Base-by-base conservation (phyloP, 2,888 invertebrate genomes). In the Horisme vitalbata region DNA sequence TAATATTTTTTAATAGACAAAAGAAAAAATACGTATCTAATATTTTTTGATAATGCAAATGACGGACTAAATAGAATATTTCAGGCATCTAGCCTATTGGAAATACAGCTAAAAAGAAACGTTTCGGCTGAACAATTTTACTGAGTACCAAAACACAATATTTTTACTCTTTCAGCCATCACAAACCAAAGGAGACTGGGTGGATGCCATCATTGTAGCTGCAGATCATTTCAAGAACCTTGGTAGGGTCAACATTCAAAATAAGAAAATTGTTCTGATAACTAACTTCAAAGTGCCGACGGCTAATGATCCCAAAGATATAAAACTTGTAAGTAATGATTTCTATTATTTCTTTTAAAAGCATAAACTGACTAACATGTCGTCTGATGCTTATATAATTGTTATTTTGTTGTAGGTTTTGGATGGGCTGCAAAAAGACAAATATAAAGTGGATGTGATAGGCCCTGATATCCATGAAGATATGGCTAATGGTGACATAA, bases 361-460 rank as follows among this genome's bases (percentile, higher is more conserved):
- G 4, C 6, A 18, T 6, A 18, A 5, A 5, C 4, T 18, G 6
- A 15, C 5, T 15, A 4, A n/a, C n/a, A 4, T 15, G 3, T 15
- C 5, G 5, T 15, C 5, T n/a, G 5, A 4, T 18, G 18, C 18
- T 6, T 18, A 18, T 6, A 1, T 5, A 2, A 18, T n/a, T n/a
- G n/a, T 5, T 5, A 18, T 5, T 38, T 37, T 56, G 18, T 63
- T 76, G 44, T 64, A 88, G 74, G 85, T 92, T 7, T 73, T 93
- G 12, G 71, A 85, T 31, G 91, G 91, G 18, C 78, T 94, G 11
- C 87, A 92, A 57, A 83, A 90, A 36, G 81, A 88, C 2, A 78
- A 85, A 7, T 90, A 92, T 55, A 91, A 93, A 64, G 75, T 95
- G 8, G 92, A 92, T 68, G 90, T 94, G 7, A 92, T 94, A 90